These are phyloP conservation scores for Oasisia sp. DNA, from an alignment of 2,888 invertebrate genomes.

Conservation along the genomic window DNA sequence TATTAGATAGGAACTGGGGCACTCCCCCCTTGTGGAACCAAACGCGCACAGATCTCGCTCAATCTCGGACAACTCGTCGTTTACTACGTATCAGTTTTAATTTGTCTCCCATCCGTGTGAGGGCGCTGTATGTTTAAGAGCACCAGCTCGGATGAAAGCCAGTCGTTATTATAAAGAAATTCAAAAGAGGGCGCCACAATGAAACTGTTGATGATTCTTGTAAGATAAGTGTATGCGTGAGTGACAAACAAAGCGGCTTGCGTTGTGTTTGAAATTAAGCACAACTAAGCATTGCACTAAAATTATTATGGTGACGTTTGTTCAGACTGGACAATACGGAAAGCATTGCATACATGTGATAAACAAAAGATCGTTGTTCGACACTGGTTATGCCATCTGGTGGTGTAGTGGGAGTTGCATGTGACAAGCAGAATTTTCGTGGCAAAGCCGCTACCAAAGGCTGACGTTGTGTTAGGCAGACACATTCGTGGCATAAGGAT, in stretches of 20 bases:
- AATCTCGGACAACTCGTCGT: too few species aligned
- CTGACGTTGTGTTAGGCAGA: not conserved
- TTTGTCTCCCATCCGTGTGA: too few species aligned
- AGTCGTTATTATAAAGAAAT: not conserved
- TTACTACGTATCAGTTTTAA: too few species aligned
- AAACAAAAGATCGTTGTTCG: not conserved
- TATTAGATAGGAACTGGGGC: too few species aligned
- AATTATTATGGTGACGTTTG: not conserved
- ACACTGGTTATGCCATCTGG: not conserved
- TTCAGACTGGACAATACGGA: not conserved
- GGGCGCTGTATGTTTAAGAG: too few species aligned
- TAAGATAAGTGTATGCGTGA: not conserved
- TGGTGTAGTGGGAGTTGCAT: not conserved
- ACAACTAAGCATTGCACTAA: not conserved
- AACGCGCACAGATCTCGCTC: too few species aligned
- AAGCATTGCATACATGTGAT: not conserved
- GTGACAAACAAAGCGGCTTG: not conserved
- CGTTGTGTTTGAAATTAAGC: not conserved
- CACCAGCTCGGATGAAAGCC: not conserved
- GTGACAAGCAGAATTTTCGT: not conserved
- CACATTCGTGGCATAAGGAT: not conserved
- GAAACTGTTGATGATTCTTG: not conserved
- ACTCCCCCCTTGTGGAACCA: too few species aligned
- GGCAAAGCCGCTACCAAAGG: not conserved
- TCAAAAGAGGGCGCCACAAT: conserved; percentile 11